Evolutionary conservation across 2,888 invertebrate species (phyloP), one percentile per base, ranked within the genome.

Genomic region (Sclerodermus sp.): DNA sequence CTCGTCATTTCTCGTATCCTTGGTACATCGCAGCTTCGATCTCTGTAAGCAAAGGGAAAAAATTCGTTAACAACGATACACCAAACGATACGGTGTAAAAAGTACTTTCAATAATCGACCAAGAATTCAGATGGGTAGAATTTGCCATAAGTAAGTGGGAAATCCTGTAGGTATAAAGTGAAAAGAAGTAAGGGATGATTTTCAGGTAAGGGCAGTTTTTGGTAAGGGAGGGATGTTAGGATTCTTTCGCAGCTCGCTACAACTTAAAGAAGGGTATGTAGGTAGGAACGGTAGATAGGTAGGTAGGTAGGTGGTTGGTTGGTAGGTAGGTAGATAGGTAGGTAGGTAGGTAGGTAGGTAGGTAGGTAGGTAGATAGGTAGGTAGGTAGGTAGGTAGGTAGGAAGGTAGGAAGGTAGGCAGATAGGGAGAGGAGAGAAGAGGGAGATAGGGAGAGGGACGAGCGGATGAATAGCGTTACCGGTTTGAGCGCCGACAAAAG

Each of bases 191-290:
- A 57, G 73, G 73, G 74, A 73, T 75, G 73, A 71, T 72, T 73
- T n/a, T 73, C 74, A 75, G 74, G 77, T 74, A 76, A 72, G 76
- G 71, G 73, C 67, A 64, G 69, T 73, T 73, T n/a, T 69, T 64
- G 62, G 59, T 53, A 38, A 57, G 53, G n/a, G n/a, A 67, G 66
- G 66, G 67, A 62, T 57, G 58, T 54, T 32, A n/a, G 23, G 23
- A 23, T 23, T 23, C 23, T 23, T 23, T 23, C n/a, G n/a, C n/a
- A n/a, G n/a, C 52, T 45, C 40, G 30, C 30, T 6, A 30, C 6
- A 10, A 30, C 30, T 30, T 30, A 30, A 6, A 10, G 10, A 30
- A 30, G 8, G 30, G 30, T 9, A 10, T 30, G 6, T 10, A 30
- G 10, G 10, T 30, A 9, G n/a, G n/a, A n/a, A n/a, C n/a, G n/a